These are phyloP conservation scores for Portunus trituberculatus DNA, from an alignment of 1,140 invertebrate species.

Conservation along the genomic window DNA sequence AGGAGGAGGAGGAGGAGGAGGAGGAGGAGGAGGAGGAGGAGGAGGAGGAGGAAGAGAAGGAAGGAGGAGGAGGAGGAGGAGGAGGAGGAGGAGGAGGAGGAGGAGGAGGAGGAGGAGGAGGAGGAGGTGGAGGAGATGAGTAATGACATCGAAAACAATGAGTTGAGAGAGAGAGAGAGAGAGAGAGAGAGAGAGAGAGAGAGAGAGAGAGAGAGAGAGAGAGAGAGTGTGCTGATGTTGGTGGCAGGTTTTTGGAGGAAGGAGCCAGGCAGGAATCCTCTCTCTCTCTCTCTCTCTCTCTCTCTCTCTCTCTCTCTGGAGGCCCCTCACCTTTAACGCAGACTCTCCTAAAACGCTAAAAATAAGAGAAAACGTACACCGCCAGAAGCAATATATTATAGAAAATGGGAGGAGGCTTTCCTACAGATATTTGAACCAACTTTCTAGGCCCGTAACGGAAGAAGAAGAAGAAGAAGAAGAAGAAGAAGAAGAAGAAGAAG, in stretches of 20 bases:
- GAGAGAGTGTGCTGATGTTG: not conserved
- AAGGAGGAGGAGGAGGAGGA: not conserved
- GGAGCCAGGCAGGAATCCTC: not conserved
- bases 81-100: not conserved
- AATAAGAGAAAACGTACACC: conserved; percentile 13
- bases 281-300: conserved; percentile 12
- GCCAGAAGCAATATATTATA: not conserved
- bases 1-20: not conserved
- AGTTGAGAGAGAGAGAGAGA: conserved; percentile 63
- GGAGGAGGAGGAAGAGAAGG: conserved; percentile 34
- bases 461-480: not conserved
- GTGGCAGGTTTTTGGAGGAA: not conserved
- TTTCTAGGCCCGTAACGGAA: not conserved
- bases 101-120: not conserved
- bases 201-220: conserved; percentile 65
- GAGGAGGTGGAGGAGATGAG: not conserved
- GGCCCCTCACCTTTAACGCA: not conserved
- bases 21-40: not conserved
- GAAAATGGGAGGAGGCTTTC: conserved; percentile 12
- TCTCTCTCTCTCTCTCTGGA: not conserved
- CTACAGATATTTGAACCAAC: conserved; percentile 22
- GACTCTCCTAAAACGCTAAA: conserved; percentile 11
- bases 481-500: not conserved
- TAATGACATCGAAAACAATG: not conserved
- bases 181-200: conserved; percentile 66